Percentiles rank a stretch among this genome's conserved stretches.
Evolutionary conservation across 2,888 invertebrate genomes (phyloP).

Genomic region (Falcaria lacertinaria): DNA sequence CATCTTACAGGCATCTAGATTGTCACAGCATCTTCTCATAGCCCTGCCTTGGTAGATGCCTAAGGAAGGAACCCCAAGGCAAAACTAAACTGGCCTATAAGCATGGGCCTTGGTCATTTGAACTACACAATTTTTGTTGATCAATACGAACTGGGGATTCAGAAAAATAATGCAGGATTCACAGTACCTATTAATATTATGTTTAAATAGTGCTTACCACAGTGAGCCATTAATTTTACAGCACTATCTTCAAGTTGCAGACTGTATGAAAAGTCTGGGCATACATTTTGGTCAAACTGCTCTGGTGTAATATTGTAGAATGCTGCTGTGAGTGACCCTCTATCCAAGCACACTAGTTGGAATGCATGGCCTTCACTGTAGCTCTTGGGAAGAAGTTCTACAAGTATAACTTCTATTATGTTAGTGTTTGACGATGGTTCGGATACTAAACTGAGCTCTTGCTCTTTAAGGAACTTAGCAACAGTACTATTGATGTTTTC

Average conservation of each 20-base stretch:
- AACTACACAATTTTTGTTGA: too few relatives aligned
- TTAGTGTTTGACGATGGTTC: conserved; percentile 7
- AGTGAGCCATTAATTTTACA: conserved; percentile 58
- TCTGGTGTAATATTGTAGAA: conserved; percentile 70
- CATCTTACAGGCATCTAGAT: too few relatives aligned
- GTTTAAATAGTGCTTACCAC: conserved; percentile 36
- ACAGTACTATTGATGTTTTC: conserved; percentile 21
- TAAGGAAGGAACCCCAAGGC: too few relatives aligned
- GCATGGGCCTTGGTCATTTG: too few relatives aligned
- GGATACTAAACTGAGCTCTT: conserved; percentile 5
- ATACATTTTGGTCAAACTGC: conserved; percentile 47
- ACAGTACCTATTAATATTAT: too few relatives aligned
- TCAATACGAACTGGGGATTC: too few relatives aligned
- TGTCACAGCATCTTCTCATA: too few relatives aligned
- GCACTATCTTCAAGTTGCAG: conserved; percentile 52
- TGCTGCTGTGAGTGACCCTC: conserved; percentile 43
- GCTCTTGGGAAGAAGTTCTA: conserved; percentile 59
- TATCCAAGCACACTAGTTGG: conserved; percentile 61
- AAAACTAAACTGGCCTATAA: too few relatives aligned
- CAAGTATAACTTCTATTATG: conserved; percentile 38
- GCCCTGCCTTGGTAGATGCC: too few relatives aligned
- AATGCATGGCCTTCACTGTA: conserved; percentile 48
- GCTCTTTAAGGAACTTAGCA: conserved; percentile 15
- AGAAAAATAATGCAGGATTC: too few relatives aligned
- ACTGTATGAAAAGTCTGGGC: conserved; percentile 72